Conservation (phyloP, 2,797 vertebrate genomes). For the Mus caroli region DNA sequence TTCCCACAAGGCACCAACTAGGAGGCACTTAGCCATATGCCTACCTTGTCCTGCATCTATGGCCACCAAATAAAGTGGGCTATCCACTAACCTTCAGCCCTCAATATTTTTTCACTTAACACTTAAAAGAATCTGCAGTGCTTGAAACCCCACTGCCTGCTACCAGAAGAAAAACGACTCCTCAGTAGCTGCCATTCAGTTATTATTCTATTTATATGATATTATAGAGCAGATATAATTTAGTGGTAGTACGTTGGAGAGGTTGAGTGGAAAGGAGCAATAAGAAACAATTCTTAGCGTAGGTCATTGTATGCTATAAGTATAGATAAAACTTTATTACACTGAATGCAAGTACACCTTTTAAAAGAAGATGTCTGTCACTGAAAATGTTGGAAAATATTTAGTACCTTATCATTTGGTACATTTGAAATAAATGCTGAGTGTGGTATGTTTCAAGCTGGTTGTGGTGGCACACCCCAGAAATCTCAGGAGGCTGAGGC, state of each 20-base stretch:
- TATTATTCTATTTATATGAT: neutral
- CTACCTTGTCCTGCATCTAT: neutral
- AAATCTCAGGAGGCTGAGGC: neutral
- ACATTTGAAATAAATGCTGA: conserved; percentile 7
- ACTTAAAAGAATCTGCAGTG: neutral
- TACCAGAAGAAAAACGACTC: neutral
- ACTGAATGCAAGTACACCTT: neutral
- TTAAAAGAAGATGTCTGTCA: neutral
- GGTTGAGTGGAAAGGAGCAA: neutral
- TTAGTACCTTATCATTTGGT: neutral
- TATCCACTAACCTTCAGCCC: neutral
- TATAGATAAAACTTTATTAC: neutral
- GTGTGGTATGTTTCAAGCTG: neutral
- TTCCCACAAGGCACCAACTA: neutral
- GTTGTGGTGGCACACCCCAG: neutral
- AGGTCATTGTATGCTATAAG: neutral
- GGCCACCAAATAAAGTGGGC: neutral
- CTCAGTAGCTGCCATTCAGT: neutral
- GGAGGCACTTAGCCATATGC: neutral
- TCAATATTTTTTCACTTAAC: neutral
- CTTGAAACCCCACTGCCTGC: neutral
- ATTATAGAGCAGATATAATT: neutral
- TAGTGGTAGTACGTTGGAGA: neutral
- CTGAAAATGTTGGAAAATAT: conserved; percentile 37
- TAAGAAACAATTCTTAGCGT: conserved; percentile 24